Percentiles rank a stretch among this genome's conserved stretches.
Conservation (phyloP, 1,140 invertebrate genomes). For the Nasonia longicornis region DNA sequence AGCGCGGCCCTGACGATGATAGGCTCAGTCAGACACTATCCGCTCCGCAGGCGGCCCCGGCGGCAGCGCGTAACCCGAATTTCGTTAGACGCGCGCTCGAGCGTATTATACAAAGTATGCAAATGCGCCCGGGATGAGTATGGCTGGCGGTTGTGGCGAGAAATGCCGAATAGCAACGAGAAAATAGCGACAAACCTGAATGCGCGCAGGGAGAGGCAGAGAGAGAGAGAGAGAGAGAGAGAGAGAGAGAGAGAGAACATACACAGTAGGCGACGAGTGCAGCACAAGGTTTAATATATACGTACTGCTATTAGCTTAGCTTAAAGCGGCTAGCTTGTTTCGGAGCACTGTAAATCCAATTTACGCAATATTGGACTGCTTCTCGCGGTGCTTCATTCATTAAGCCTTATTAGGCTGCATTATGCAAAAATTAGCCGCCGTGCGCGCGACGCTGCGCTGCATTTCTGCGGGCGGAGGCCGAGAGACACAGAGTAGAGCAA, state of each 20-base stretch:
- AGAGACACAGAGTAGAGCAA: neutral
- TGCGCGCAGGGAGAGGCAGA: too few species aligned
- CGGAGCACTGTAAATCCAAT: constrained; percentile 60
- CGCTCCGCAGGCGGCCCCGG: neutral
- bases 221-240: too few species aligned
- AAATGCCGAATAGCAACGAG: constrained; percentile 32
- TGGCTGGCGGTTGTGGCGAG: neutral
- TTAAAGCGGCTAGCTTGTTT: constrained; percentile 45
- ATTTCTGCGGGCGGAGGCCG: neutral
- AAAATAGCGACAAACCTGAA: neutral
- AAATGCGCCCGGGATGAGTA: constrained; percentile 49
- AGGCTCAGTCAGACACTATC: constrained; percentile 45
- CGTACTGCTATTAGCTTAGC: neutral
- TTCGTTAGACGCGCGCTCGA: constrained; percentile 26
- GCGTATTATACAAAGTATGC: constrained; percentile 55
- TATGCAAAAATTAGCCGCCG: constrained; percentile 60
- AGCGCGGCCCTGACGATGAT: constrained; percentile 14
- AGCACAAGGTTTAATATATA: neutral
- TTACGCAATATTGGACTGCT: constrained; percentile 52
- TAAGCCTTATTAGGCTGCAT: constrained; percentile 62
- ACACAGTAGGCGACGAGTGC: too few species aligned
- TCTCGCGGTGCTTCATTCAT: constrained; percentile 58
- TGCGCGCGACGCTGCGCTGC: neutral
- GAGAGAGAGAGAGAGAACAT: too few species aligned
- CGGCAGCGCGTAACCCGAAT: constrained; percentile 27